Conservation (phyloP, 2,113 vertebrate genomes). For the Sigmodon hispidus region DNA sequence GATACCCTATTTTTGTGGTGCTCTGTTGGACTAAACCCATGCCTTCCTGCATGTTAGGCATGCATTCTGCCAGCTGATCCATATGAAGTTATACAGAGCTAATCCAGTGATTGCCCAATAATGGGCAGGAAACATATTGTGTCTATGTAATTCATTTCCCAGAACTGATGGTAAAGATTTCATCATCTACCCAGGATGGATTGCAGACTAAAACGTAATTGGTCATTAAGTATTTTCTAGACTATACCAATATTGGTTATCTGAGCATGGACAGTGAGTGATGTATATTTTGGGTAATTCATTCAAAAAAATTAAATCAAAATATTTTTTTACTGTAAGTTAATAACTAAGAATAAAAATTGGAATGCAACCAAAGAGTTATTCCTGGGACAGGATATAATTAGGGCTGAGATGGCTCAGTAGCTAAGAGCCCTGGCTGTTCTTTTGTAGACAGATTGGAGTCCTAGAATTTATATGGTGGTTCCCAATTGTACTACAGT, state of each 20-base stretch:
- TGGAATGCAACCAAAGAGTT: neutral
- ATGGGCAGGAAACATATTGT: neutral
- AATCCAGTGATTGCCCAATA: neutral
- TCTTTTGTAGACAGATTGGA: too few species aligned
- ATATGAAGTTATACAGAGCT: neutral
- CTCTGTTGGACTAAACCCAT: neutral
- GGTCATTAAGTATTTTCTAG: neutral
- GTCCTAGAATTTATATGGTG: too few species aligned
- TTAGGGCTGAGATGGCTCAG: too few species aligned
- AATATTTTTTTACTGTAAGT: neutral
- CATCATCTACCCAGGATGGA: neutral
- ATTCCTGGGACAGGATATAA: too few species aligned
- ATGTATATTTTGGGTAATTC: neutral
- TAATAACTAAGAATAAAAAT: neutral
- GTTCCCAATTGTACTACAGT: too few species aligned
- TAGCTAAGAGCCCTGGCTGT: too few species aligned
- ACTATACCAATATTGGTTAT: neutral
- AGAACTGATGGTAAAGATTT: neutral
- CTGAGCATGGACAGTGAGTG: neutral
- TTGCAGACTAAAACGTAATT: neutral
- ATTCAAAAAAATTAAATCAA: neutral
- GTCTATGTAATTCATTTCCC: neutral
- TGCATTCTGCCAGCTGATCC: neutral
- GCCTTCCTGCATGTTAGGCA: neutral
- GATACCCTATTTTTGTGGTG: neutral